A percentile compares a stretch with the other conserved stretches of the same genome.
Evolutionary conservation across 30 jellyfish, hydroid and myxozoan genomes (phyloP).

Genomic region (Hydra vulgaris): DNA sequence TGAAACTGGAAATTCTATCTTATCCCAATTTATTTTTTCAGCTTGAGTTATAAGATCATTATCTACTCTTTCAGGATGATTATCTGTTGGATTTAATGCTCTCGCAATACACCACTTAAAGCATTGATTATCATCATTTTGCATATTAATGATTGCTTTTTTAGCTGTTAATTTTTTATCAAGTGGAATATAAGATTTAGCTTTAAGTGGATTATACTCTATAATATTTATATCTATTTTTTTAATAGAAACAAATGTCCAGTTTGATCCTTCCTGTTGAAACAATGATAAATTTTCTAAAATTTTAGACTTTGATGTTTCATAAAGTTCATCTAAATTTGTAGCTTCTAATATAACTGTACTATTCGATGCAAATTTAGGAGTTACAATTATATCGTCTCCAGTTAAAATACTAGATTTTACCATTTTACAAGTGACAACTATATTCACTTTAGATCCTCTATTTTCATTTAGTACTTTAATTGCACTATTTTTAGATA

Average conservation of each 20-base stretch:
- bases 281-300: not conserved
- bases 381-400: not conserved
- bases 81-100: not conserved
- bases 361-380: not conserved
- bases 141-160: conserved; percentile 15
- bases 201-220: not conserved
- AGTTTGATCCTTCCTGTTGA: not conserved
- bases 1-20: conserved; percentile 9
- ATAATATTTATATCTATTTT: not conserved
- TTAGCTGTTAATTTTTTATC: not conserved
- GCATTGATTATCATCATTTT: not conserved
- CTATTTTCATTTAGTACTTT: not conserved
- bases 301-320: not conserved
- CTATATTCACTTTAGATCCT: not conserved
- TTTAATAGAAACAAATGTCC: not conserved
- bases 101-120: conserved; percentile 16
- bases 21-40: conserved; percentile 12
- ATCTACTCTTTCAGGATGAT: not conserved
- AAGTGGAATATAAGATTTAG: conserved; percentile 3
- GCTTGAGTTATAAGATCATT: not conserved
- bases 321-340: not conserved
- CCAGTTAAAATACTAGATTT: not conserved
- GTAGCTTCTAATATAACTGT: not conserved
- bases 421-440: not conserved
- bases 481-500: not conserved